Base-by-base conservation (phyloP, 2,113 vertebrate genomes). In the Platichthys stellatus region DNA sequence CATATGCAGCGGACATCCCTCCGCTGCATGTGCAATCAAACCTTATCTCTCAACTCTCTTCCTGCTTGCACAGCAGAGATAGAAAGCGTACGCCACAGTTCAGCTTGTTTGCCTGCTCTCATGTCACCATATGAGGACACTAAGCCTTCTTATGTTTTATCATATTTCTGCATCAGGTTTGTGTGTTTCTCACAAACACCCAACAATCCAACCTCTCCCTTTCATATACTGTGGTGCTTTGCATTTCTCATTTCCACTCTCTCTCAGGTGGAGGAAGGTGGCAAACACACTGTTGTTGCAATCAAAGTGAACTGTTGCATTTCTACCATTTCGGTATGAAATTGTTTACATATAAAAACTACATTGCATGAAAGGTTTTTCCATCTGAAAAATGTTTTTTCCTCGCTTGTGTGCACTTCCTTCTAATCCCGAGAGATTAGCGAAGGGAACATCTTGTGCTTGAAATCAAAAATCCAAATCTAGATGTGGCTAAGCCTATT, bases 61-160 rank as follows among this genome's bases (percentile, higher is more conserved):
- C 88, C 91, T 91, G 88, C 65, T 3, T 83, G 76, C 23, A 7
- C 0, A 21, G 23, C 61, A 63, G 57, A 86, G 83, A 85, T 86
- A 85, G 65, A 80, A 13, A 51, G 40, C 24, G 8, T 24, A 15
- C 15, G 23, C 24, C 51, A 35, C 69, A 31, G 49, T 43, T 24
- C 24, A 70, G 65, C 61, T 24, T 72, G 60, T 85, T 77, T 77
- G 65, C 75, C 45, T 61, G 40, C 81, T 59, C 81, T 59, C 18
- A 0, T 65, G 71, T 82, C 89, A 82, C 54, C 67, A 31, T 73
- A 65, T 58, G 47, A 62, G 81, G 85, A 83, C 87, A 47, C 57
- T 93, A 87, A 90, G 79, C 87, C 88, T 53, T 68, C 86, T 91
- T 90, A 89, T 69, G 66, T 82, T 78, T 82, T 87, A 84, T 82